phyloP scores from a whole-genome alignment of 2,113 vertebrate species.

The Echinops telfairi region DNA sequence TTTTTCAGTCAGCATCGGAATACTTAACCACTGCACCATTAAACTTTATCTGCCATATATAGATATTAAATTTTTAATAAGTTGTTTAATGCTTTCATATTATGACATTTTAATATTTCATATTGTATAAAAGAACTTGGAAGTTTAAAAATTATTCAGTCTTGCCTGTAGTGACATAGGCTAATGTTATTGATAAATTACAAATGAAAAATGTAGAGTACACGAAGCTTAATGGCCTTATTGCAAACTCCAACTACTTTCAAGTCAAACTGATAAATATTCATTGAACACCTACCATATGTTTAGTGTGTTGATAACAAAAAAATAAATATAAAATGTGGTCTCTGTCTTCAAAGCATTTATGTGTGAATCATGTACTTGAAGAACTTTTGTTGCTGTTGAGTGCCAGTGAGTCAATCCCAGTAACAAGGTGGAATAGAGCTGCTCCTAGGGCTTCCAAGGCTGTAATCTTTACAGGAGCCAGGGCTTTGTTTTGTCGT shows the following conservation, averaged over 20 bases:
- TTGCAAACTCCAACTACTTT: slow-evolving; percentile 35
- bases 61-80: too few relatives aligned
- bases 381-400: not conserved
- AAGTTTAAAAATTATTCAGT: not conserved
- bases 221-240: not conserved
- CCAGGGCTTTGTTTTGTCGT: too few relatives aligned
- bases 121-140: slow-evolving; percentile 29
- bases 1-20: too few relatives aligned
- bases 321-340: slow-evolving; percentile 30
- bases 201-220: not conserved
- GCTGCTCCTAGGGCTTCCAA: not conserved
- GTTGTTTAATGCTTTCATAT: too few relatives aligned
- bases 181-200: not conserved
- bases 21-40: too few relatives aligned
- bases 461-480: not conserved
- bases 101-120: not conserved
- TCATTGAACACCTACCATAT: slow-evolving; percentile 5
- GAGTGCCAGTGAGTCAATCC: not conserved
- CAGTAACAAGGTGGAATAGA: not conserved
- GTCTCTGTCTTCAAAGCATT: slow-evolving; percentile 12
- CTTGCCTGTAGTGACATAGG: not conserved
- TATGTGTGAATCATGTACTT: not conserved
- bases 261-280: not conserved
- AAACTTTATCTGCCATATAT: too few relatives aligned
- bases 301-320: slow-evolving; percentile 19